phyloP scores from a whole-genome alignment of 2,888 invertebrate species.

The Eupeodes latifasciatus region DNA sequence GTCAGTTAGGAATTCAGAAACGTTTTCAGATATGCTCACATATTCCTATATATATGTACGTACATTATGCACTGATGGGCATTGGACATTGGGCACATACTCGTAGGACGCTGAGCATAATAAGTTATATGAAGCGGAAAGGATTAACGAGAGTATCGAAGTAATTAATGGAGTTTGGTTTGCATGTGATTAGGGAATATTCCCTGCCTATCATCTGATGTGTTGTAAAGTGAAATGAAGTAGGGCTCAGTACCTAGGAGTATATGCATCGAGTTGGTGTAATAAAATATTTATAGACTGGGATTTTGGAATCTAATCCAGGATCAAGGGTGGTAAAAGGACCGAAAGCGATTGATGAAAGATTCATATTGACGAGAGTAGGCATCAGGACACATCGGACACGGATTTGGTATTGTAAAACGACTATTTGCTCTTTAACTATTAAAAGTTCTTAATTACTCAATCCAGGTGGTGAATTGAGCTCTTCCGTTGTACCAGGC shows the following conservation, averaged over 20 bases:
- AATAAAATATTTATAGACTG: slow-evolving; percentile 38
- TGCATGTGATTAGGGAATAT: slow-evolving; percentile 50
- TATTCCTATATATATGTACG: too few species aligned
- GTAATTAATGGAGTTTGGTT: slow-evolving; percentile 69
- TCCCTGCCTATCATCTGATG: slow-evolving; percentile 34
- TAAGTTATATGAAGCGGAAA: slow-evolving; percentile 72
- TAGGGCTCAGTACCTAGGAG: neutral
- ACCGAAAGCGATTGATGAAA: slow-evolving; percentile 22
- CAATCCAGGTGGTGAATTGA: neutral
- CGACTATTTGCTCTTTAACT: neutral
- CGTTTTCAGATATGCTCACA: slow-evolving; percentile 34
- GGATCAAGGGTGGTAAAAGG: slow-evolving; percentile 25
- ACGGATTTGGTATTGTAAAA: neutral
- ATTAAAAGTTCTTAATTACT: neutral
- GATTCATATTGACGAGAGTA: neutral
- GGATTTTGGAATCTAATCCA: slow-evolving; percentile 35
- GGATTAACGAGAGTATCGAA: slow-evolving; percentile 72
- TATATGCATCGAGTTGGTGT: neutral
- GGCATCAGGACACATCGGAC: neutral
- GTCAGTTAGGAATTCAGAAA: slow-evolving; percentile 58
- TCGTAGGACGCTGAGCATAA: slow-evolving; percentile 30
- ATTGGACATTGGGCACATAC: too few species aligned
- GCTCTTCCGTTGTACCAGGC: too few species aligned
- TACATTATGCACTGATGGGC: neutral
- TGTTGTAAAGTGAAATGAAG: neutral